phyloP scores from a whole-genome alignment of 1,140 invertebrate genomes.

The Habropoda laboriosa region DNA sequence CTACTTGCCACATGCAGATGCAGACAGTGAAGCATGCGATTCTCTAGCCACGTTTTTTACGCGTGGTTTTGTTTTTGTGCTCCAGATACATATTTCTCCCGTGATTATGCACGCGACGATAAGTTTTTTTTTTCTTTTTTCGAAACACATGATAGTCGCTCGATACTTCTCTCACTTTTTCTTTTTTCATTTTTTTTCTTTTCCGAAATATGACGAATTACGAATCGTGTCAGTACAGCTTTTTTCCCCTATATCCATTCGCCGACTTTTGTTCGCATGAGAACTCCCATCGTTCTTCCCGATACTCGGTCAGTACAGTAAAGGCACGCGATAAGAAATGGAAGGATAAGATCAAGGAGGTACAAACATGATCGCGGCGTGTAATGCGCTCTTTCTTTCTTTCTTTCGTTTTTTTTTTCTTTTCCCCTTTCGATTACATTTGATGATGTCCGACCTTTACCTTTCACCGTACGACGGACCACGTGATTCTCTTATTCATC shows the following conservation, averaged over 20 bases:
- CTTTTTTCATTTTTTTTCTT: background rate
- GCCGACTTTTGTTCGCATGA: conserved; percentile 7
- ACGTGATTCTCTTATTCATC: background rate
- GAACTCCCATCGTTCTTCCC: conserved; percentile 23
- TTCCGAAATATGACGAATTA: background rate
- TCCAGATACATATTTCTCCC: background rate
- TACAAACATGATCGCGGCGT: conserved; percentile 33
- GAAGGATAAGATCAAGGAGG: conserved; percentile 73
- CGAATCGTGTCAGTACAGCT: background rate
- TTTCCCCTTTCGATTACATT: conserved; percentile 1
- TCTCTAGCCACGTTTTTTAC: background rate
- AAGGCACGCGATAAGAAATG: conserved; percentile 76
- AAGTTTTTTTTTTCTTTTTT: background rate
- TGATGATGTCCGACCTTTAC: conserved; percentile 9
- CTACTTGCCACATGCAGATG: background rate
- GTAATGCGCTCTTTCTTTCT: too few species aligned
- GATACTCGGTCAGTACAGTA: conserved; percentile 59
- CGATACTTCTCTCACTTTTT: background rate
- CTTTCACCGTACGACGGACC: background rate
- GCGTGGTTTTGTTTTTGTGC: background rate
- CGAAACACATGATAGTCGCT: background rate
- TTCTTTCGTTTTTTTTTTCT: background rate
- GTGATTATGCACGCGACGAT: background rate
- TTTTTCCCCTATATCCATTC: background rate
- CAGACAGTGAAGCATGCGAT: background rate